phyloP scores from a whole-genome alignment of 2,113 vertebrate genomes.

The Lepisosteus oculatus region DNA sequence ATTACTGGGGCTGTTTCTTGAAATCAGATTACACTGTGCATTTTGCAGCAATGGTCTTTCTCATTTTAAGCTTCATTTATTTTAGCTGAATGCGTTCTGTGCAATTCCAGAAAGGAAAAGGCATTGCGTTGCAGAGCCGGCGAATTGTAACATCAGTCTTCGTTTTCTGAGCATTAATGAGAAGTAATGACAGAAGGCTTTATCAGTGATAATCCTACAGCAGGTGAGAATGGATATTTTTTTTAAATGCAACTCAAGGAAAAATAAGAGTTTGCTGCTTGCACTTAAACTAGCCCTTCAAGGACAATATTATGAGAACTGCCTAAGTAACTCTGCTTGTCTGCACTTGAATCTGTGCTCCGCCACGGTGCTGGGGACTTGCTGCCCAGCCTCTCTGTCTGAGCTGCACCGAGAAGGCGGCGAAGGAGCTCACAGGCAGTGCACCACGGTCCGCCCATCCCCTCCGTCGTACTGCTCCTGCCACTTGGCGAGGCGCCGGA shows the following conservation, averaged over 20 bases:
- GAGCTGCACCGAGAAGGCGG: neutral
- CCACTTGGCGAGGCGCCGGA: conserved; percentile 89
- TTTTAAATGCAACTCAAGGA: no score
- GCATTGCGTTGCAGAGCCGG: neutral
- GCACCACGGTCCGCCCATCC: conserved; percentile 90
- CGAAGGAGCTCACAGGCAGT: conserved; percentile 86
- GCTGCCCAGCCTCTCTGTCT: neutral
- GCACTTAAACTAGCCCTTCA: no score
- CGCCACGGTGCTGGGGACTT: neutral
- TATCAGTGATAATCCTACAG: neutral
- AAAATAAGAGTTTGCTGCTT: no score
- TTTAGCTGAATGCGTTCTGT: conserved; percentile 1
- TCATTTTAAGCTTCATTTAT: conserved; percentile 42
- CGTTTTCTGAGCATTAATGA: neutral
- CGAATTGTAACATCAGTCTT: neutral
- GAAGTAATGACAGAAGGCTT: conserved; percentile 1
- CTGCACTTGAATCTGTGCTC: no score
- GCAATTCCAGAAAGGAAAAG: neutral
- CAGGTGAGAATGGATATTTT: no score
- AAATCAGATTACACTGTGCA: conserved; percentile 38
- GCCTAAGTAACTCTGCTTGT: no score
- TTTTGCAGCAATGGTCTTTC: conserved; percentile 31
- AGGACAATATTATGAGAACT: no score
- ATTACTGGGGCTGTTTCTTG: conserved; percentile 16
- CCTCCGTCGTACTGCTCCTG: conserved; percentile 93